Base-by-base conservation (phyloP, 2,888 invertebrate species). In the Pseudoips prasinana region DNA sequence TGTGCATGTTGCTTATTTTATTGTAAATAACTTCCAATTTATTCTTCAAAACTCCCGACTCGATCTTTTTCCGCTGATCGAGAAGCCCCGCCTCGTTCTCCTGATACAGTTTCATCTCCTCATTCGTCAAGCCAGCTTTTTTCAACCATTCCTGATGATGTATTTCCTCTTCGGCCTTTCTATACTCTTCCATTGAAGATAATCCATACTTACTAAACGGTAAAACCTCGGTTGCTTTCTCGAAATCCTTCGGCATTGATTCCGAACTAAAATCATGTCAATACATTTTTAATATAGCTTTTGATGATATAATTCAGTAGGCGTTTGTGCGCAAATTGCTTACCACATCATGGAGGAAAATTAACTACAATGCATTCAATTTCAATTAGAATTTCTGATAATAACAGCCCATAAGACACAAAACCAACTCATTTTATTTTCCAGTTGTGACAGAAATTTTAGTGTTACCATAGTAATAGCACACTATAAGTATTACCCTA, bases 21-120 rank as follows among this genome's bases (percentile, higher is more conserved):
- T 51, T 66, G 35, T 79, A 73, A 29, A 87, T 67, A 19, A 31
- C 52, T 31, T 73, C 67, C 28, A 87, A 51, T 53, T 76, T 77
- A 10, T 51, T 44, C 36, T 75, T 71, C 33, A 85, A 56, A n/a
- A 65, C 56, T 20, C 49, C 69, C 0, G 76, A 66, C 45, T 85
- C 84, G 1, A 82, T 67, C 39, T 78, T 80, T 8, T 61, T 71
- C 1, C 63, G 66, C 20, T 71, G 64, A 18, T 74, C 68, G 8
- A 77, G 41, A 7, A 62, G 46, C 1, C 86, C 87, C 10, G 76
- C 74, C 60, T 89, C 79, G 52, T 81, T 80, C 29, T 89, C 89
- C 23, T 76, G 66, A 29, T 86, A 86, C n/a, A 91, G 45, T 49
- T 85, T 73, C 9, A 90, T 78, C 65, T 91, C 91, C 3, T 89